Evolutionary conservation across 2,888 invertebrate genomes (phyloP), one percentile per base, ranked within the genome.

Genomic region (Lysandra coridon): DNA sequence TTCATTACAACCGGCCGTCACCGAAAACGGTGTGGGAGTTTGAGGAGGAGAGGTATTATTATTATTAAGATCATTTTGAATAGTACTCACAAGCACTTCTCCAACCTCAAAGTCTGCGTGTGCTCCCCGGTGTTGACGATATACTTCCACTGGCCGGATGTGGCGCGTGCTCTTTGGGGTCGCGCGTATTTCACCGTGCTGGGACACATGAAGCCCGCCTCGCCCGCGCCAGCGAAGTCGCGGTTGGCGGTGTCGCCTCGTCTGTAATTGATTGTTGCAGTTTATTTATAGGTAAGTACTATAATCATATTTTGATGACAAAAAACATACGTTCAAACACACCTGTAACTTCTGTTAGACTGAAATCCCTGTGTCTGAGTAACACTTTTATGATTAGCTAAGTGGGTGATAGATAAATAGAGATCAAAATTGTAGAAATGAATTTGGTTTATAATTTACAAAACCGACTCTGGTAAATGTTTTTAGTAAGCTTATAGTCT

Each of bases 111-210:
- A 0, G 98, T 98, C 91, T 98, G 98, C 7, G 97, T 97, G 85
- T 98, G 97, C 82, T 97, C 97, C 0, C 97, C 97, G 0, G 97
- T 97, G 85, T 98, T 98, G 75, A 98, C 97, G 83, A 98, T 97
- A 86, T 96, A 98, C 86, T 98, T 98, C 98, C 98, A 98, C 83
- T 96, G 96, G 0, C 98, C 98, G 1, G 96, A 96, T 0, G 97
- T 97, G 0, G 97, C 97, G 78, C 97, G 95, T 0, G 97, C 98
- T 81, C 97, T 95, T 87, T 97, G 97, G 0, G 98, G 98, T 14
- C 97, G 93, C 0, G 97, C 97, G 85, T 97, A 97, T 84, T 97
- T 96, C 64, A 98, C 96, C 2, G 96, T 96, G 78, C 97, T 97
- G 0, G 97, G 96, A 84, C 98, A 98, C 92, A 98, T 96, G 87